Conservation (phyloP, 2,888 invertebrate genomes). For the Falcaria lacertinaria region DNA sequence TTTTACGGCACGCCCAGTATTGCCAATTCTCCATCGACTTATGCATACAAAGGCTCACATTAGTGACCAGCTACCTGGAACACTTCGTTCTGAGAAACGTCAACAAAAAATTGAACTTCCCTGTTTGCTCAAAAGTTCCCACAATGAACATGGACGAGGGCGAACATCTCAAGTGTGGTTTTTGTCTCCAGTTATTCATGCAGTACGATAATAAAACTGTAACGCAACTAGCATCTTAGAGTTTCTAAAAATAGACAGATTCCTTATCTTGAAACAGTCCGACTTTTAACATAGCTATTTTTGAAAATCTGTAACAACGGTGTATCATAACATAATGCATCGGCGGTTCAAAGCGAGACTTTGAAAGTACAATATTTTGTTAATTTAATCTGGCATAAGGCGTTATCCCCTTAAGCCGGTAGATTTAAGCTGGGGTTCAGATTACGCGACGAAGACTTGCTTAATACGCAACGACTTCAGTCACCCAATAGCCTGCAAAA, state of each 20-base stretch:
- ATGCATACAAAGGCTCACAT: slow-evolving; percentile 49
- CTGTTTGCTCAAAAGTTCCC: slow-evolving; percentile 64
- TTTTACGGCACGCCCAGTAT: slow-evolving; percentile 7
- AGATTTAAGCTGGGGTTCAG: slow-evolving; percentile 64
- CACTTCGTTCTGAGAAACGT: slow-evolving; percentile 53
- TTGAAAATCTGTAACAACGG: too few species aligned
- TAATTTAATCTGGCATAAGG: slow-evolving; percentile 59
- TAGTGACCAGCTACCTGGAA: slow-evolving; percentile 62
- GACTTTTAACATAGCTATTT: not conserved
- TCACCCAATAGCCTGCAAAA: slow-evolving; percentile 73
- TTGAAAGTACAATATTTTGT: slow-evolving; percentile 49
- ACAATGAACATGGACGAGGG: slow-evolving; percentile 60
- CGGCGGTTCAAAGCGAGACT: slow-evolving; percentile 2
- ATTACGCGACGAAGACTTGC: slow-evolving; percentile 68
- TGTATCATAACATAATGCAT: too few species aligned
- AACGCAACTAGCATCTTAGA: slow-evolving; percentile 41
- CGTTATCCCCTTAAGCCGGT: slow-evolving; percentile 59
- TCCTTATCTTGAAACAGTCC: too few species aligned
- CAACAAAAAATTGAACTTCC: slow-evolving; percentile 56
- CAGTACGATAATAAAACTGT: slow-evolving; percentile 63
- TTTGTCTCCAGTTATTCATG: slow-evolving; percentile 67
- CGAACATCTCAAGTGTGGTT: slow-evolving; percentile 69
- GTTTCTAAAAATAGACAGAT: slow-evolving; percentile 14
- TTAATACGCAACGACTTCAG: slow-evolving; percentile 65
- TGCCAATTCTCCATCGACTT: slow-evolving; percentile 26